A percentile compares a stretch with the other conserved stretches of the same genome.
phyloP scores from a whole-genome alignment of 2,888 invertebrate species.

The Megastigmus dorsalis region DNA sequence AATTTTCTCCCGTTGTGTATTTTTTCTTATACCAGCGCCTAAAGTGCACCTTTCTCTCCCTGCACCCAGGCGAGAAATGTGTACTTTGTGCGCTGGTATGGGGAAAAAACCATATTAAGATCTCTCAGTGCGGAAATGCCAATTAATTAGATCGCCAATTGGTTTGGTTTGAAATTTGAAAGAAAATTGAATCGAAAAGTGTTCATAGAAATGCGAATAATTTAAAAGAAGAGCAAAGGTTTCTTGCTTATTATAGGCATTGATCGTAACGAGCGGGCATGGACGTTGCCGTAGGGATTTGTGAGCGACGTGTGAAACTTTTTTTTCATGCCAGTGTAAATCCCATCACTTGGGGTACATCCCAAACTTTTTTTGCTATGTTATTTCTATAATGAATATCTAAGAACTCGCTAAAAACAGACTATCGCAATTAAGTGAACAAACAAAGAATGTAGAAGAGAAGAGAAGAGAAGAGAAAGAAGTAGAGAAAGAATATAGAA shows the following conservation, averaged over 20 bases:
- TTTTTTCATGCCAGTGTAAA: slow-evolving; percentile 45
- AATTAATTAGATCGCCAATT: slow-evolving; percentile 26
- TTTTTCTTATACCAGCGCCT: too few relatives aligned
- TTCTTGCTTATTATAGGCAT: not conserved
- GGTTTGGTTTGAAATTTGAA: not conserved
- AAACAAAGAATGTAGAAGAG: slow-evolving; percentile 26
- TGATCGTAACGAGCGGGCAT: slow-evolving; percentile 35
- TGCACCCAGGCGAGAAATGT: too few relatives aligned
- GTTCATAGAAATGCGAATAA: not conserved
- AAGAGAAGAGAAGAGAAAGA: not conserved
- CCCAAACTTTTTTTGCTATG: slow-evolving; percentile 16
- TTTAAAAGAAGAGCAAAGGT: slow-evolving; percentile 1
- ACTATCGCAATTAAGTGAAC: slow-evolving; percentile 47
- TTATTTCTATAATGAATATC: slow-evolving; percentile 38
- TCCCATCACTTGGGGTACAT: slow-evolving; percentile 39
- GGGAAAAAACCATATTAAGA: too few relatives aligned
- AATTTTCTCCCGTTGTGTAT: too few relatives aligned
- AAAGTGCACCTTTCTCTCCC: too few relatives aligned
- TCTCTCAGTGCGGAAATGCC: slow-evolving; percentile 13
- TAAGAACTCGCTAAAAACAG: slow-evolving; percentile 49
- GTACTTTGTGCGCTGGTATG: too few relatives aligned
- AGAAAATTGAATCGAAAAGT: not conserved
- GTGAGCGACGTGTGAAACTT: slow-evolving; percentile 32
- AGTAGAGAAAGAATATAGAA: not conserved
- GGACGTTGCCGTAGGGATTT: slow-evolving; percentile 53